Evolutionary conservation across 2,797 vertebrate genomes (phyloP).

Genomic region (Eulemur mongoz): DNA sequence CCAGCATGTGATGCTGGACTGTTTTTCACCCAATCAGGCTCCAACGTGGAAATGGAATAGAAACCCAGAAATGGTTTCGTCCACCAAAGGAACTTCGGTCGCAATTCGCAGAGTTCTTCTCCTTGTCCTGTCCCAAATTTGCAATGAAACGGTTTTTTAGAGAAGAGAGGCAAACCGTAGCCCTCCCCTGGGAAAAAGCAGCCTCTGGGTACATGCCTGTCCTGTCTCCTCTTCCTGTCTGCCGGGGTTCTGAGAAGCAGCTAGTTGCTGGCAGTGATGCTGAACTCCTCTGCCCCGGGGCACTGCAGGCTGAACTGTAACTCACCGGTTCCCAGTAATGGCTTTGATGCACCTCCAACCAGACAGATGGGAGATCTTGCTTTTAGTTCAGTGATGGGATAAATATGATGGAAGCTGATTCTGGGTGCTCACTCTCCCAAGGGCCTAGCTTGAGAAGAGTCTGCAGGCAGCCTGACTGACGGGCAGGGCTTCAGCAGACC

Average conservation of each 20-base stretch:
- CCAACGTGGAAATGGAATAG: conserved; percentile 44
- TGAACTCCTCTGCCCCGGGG: not conserved
- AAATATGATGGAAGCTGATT: not conserved
- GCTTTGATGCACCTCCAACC: not conserved
- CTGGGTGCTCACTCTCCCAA: not conserved
- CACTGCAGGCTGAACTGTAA: not conserved
- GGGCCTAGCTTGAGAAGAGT: not conserved
- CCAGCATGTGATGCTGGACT: not conserved
- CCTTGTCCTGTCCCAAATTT: conserved; percentile 46
- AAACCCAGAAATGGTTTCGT: conserved; percentile 62
- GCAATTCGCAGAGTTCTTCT: conserved; percentile 34
- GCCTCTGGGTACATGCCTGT: not conserved
- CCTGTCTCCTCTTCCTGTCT: not conserved
- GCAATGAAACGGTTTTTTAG: conserved; percentile 18
- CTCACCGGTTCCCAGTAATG: not conserved
- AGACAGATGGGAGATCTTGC: not conserved
- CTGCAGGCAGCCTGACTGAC: not conserved
- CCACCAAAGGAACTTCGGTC: conserved; percentile 44
- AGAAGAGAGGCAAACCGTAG: not conserved
- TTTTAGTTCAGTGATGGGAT: not conserved
- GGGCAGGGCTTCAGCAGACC: not conserved
- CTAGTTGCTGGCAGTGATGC: not conserved
- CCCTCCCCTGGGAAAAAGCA: not conserved
- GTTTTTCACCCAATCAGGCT: conserved; percentile 63
- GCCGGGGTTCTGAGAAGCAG: not conserved